phyloP scores from a whole-genome alignment of 2,888 invertebrate species.

The Ormia ochracea region DNA sequence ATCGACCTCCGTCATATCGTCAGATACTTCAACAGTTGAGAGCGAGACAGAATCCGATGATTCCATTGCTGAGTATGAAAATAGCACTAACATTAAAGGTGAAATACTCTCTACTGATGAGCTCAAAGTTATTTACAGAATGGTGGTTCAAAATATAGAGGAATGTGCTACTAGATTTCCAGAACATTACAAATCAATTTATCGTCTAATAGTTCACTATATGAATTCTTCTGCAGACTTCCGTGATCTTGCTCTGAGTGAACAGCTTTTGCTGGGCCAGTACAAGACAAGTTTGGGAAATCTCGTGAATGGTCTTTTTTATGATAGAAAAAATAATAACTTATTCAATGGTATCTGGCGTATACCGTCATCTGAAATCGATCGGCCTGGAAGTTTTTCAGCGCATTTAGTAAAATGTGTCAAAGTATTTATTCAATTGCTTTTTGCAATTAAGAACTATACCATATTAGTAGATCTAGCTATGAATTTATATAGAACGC shows the following conservation, averaged over 20 bases:
- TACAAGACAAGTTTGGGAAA: constrained; percentile 83
- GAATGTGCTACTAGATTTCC: constrained; percentile 91
- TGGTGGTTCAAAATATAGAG: constrained; percentile 87
- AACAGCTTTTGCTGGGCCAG: constrained; percentile 83
- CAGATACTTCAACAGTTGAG: constrained; percentile 77
- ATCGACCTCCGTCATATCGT: constrained; percentile 76
- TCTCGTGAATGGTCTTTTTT: constrained; percentile 88
- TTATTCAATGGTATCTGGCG: constrained; percentile 97
- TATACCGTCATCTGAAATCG: constrained; percentile 92
- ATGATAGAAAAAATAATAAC: constrained; percentile 88
- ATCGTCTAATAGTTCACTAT: constrained; percentile 90
- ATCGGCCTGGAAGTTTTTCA: constrained; percentile 93
- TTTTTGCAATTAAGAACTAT: constrained; percentile 88
- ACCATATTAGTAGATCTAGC: constrained; percentile 87
- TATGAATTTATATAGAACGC: constrained; percentile 85
- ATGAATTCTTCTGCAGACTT: constrained; percentile 79
- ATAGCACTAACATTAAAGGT: constrained; percentile 65
- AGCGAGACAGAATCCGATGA: constrained; percentile 78
- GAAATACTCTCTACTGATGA: constrained; percentile 66
- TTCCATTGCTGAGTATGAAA: constrained; percentile 64
- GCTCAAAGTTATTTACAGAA: constrained; percentile 79
- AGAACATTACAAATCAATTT: constrained; percentile 94
- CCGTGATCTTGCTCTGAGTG: constrained; percentile 64
- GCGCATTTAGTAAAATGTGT: constrained; percentile 93
- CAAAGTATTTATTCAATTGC: constrained; percentile 86